Conservation (phyloP, 2,888 invertebrate species). For the Drosophila testacea region DNA sequence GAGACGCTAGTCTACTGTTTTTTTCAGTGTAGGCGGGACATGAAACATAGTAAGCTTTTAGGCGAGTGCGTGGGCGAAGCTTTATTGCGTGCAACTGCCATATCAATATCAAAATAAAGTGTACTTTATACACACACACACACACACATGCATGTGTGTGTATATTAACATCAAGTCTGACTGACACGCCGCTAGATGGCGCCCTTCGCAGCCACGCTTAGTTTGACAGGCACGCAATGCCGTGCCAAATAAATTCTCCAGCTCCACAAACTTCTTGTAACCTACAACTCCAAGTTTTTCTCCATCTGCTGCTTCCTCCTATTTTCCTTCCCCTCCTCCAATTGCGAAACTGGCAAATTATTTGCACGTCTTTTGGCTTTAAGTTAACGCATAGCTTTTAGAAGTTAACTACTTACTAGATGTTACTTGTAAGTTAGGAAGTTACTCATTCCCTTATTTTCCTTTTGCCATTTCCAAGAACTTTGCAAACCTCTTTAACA, state of each 20-base stretch:
- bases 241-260: slow-evolving; percentile 42
- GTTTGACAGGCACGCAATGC: slow-evolving; percentile 44
- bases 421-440: slow-evolving; percentile 7
- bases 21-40: no score
- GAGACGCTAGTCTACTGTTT: no score
- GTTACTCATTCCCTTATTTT: background rate
- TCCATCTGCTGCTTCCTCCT: background rate
- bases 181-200: slow-evolving; percentile 59
- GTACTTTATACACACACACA: slow-evolving; percentile 18
- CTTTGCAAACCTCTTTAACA: slow-evolving; percentile 1
- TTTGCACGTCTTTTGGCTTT: slow-evolving; percentile 55
- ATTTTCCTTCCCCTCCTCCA: background rate
- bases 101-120: slow-evolving; percentile 72
- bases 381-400: slow-evolving; percentile 38
- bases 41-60: slow-evolving; percentile 30
- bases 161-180: slow-evolving; percentile 39
- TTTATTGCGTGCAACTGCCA: slow-evolving; percentile 76
- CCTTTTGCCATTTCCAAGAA: background rate
- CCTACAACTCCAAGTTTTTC: background rate
- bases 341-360: slow-evolving; percentile 56
- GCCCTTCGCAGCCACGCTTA: slow-evolving; percentile 27
- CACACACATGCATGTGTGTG: slow-evolving; percentile 3
- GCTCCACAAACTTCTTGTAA: background rate
- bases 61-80: slow-evolving; percentile 53
- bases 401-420: slow-evolving; percentile 29